Base-by-base conservation (phyloP, 1,140 invertebrate genomes). In the Nephila pilipes region DNA sequence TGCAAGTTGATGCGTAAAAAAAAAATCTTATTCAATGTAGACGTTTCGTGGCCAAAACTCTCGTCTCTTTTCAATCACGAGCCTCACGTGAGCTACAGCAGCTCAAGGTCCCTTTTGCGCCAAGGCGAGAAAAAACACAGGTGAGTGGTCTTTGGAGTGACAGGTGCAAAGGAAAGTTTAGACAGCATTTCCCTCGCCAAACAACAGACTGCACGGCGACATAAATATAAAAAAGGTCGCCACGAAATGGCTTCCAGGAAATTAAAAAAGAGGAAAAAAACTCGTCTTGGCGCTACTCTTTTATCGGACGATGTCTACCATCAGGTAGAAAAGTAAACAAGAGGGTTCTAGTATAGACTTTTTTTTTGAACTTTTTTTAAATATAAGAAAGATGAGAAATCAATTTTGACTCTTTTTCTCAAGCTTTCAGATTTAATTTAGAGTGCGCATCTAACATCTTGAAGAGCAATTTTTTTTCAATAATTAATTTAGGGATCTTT, bases 181-280 rank as follows among this genome's bases (percentile, higher is more conserved):
- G 65, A 75, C 65, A 75, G 65, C 38, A 83, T 83, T 54, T 55
- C 54, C 54, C 54, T 20, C 80, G 80, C 54, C n/a, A 54, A 54
- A 55, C 80, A 57, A 57, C 83, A 85, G 83, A 85, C 83, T 22
- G 29, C 29, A 22, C 5, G 83, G 83, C 83, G 57, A 85, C 83
- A 85, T 85, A 85, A 85, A 85, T 85, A 46, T 46, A 55, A 46
- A 54, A 75, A 75, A 4, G 65, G 12, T 29, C 65, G 29, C 25
- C 65, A 85, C 55, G 58, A 55, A 85, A 85, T 29, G 22, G 55
- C 20, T 57, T 85, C 57, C 46, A 85, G 55, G 83, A 60, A 85
- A 83, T 54, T 54, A 83, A 55, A 55, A 55, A 83, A 10, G 14
- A 54, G 12, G n/a, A 83, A 83, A 46, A 46, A 80, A 83, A 83